phyloP scores from a whole-genome alignment of 2,888 invertebrate species.

The Tetrapedia diversipes region DNA sequence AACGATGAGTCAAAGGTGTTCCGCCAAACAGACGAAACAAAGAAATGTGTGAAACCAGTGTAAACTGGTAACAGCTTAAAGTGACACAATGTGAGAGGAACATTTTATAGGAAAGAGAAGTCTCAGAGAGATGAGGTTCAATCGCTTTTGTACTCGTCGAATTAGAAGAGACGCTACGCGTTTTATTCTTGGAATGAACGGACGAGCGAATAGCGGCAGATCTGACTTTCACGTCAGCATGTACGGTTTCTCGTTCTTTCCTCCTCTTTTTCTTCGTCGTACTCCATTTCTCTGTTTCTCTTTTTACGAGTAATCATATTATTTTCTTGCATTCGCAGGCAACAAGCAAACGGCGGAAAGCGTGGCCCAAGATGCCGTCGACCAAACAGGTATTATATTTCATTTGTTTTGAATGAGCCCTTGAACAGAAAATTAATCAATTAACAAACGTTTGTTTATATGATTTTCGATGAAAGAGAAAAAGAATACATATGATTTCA shows the following conservation, averaged over 20 bases:
- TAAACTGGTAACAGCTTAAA: constrained; percentile 8
- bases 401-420: not conserved
- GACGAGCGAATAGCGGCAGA: not conserved
- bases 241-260: constrained; percentile 8
- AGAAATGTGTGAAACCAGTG: constrained; percentile 1
- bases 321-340: constrained; percentile 50
- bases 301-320: constrained; percentile 19
- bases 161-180: not conserved
- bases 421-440: not conserved
- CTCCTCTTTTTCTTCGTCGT: not conserved
- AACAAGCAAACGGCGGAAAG: constrained; percentile 65
- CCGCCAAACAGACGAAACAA: constrained; percentile 1
- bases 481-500: too few species aligned
- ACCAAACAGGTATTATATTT: constrained; percentile 71
- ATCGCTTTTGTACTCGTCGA: not conserved
- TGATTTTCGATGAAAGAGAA: too few species aligned
- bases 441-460: too few species aligned
- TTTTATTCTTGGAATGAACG: constrained; percentile 45
- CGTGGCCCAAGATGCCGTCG: constrained; percentile 73
- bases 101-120: not conserved
- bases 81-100: not conserved
- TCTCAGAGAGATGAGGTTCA: not conserved
- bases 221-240: constrained; percentile 31
- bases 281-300: not conserved
- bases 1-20: not conserved